Conservation (phyloP, 2,113 vertebrate species). For the Thymallus thymallus region DNA sequence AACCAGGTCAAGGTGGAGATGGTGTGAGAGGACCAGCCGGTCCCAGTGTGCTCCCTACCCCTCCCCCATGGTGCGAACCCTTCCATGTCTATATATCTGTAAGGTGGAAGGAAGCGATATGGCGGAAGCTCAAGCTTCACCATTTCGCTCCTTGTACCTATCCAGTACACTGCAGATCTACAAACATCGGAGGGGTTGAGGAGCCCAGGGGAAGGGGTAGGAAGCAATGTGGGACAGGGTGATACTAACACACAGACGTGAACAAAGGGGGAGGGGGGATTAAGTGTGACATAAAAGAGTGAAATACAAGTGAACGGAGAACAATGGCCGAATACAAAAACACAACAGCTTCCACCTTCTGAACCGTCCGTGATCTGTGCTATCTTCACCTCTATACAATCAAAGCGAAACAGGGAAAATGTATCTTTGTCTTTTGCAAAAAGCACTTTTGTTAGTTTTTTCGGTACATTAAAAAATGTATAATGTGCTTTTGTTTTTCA, state of each 20-base stretch:
- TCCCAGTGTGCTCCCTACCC: too few species aligned
- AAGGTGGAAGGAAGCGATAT: background rate
- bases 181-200: background rate
- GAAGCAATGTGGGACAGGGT: background rate
- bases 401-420: constrained; percentile 15
- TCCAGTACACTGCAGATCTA: too few species aligned
- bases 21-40: constrained; percentile 70
- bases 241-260: background rate
- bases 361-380: constrained; percentile 26
- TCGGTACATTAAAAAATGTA: constrained; percentile 18
- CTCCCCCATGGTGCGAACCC: background rate
- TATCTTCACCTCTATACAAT: constrained; percentile 34
- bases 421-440: constrained; percentile 11
- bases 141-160: too few species aligned
- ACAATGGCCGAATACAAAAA: constrained; percentile 12
- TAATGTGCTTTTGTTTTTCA: constrained; percentile 11
- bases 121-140: too few species aligned
- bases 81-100: background rate
- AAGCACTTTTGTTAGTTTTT: constrained; percentile 22
- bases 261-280: background rate
- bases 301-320: background rate
- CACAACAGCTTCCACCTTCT: constrained; percentile 14
- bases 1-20: constrained; percentile 92
- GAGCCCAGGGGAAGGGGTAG: background rate
- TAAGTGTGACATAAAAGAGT: constrained; percentile 12